These are phyloP conservation scores for Cygnus olor DNA, from an alignment of 2,797 vertebrate species.

Conservation along the genomic window DNA sequence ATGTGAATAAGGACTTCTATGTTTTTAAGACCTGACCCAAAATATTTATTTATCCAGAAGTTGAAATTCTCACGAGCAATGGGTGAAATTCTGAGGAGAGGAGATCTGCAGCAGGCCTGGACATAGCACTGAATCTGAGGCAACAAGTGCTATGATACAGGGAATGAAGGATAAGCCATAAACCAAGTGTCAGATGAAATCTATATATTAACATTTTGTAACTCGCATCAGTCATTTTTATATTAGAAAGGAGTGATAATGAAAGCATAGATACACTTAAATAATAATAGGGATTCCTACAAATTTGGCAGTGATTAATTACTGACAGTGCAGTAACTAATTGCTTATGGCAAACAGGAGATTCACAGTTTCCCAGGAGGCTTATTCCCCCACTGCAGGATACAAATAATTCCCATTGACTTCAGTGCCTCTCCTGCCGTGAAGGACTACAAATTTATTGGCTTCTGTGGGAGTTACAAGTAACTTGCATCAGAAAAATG, in stretches of 20 bases:
- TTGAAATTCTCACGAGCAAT: conserved; percentile 81
- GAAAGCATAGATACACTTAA: conserved; percentile 51
- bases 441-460: conserved; percentile 53
- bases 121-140: conserved; percentile 46
- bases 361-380: conserved; percentile 26
- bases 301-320: conserved; percentile 67
- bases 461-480: conserved; percentile 20
- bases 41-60: conserved; percentile 80
- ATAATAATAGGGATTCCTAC: conserved; percentile 64
- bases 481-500: conserved; percentile 31
- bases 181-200: conserved; percentile 40
- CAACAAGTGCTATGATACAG: conserved; percentile 23
- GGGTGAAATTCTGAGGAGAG: conserved; percentile 73
- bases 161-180: conserved; percentile 11
- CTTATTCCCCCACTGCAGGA: conserved; percentile 27
- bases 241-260: conserved; percentile 58
- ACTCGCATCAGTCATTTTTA: conserved; percentile 33
- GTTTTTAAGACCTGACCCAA: conserved; percentile 80
- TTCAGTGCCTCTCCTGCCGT: conserved; percentile 15
- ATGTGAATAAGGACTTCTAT: conserved; percentile 73
- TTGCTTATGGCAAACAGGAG: conserved; percentile 46
- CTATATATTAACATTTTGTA: conserved; percentile 51
- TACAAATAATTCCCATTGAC: conserved; percentile 59
- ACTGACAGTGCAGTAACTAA: conserved; percentile 35
- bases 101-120: conserved; percentile 63